Evolutionary conservation across 92 coral and sea anemone species (phyloP), one percentile per base, ranked within the genome.

Genomic region (Actinernus sp.): DNA sequence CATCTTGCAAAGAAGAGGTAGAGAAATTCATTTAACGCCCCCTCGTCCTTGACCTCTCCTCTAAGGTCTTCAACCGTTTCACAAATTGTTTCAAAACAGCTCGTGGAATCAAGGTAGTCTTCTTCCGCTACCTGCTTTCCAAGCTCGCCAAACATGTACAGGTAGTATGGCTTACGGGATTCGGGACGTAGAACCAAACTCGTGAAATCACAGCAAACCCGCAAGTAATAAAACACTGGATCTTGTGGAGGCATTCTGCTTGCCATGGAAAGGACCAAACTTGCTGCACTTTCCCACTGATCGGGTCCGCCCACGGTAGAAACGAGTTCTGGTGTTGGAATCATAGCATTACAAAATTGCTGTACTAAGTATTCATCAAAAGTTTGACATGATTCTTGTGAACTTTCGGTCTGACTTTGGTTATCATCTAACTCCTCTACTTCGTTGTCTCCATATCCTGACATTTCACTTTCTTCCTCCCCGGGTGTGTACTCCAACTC

Each of bases 131-230:
- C 71, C 5, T 59, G 64, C 28, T 40, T 51, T 3, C 94, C 95
- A 30, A 83, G 80, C 44, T 76, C 86, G 3, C 88, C 86, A 27
- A 94, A 69, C 54, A 58, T 73, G 32, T 69, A 90, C 26, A 91
- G 48, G 5, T 92, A 63, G 65, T 68, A 76, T 4, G 83, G 55
- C 12, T 68, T 61, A 8, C 63, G 74, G 23, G 40, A 16, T 51
- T 71, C 84, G 13, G 88, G 79, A 27, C 74, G 28, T 8, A 75
- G 56, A 31, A 94, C 67, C 23, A 87, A 57, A n/a, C 68, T 81
- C 2, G 88, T 82, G 48, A 87, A 94, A 39, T 94, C 98, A 47
- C 77, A 31, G 73, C 98, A 94, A 39, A 91, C 83, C 31, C 91
- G 93, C 22, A 94, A 53, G 54, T 26, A 94, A 41, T 82, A 79